Conservation (phyloP, 2,113 vertebrate species). For the Ifrita kowaldi region DNA sequence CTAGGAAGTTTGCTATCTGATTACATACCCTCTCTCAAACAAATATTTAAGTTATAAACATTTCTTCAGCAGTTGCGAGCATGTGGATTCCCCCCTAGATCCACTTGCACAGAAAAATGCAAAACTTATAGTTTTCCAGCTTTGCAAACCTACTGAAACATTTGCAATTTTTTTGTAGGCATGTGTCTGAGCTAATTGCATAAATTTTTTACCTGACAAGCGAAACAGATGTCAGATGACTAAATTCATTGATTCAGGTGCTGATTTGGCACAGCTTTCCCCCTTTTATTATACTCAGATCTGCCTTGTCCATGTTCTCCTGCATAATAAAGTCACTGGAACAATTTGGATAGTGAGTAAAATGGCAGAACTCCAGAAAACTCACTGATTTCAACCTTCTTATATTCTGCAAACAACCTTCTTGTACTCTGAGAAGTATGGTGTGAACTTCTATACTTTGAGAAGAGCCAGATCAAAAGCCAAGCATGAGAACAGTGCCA, state of each 20-base stretch:
- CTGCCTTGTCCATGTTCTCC: not conserved
- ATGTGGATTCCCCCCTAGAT: not conserved
- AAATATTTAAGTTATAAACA: not conserved
- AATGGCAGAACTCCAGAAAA: slow-evolving; percentile 20
- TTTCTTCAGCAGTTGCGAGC: not conserved
- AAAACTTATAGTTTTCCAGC: not conserved
- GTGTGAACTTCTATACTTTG: not conserved
- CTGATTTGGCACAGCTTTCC: not conserved
- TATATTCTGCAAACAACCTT: not conserved
- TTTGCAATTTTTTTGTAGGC: not conserved
- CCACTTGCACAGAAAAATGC: not conserved
- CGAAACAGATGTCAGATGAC: not conserved
- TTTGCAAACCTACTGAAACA: not conserved
- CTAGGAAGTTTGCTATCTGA: not conserved
- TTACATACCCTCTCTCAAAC: not conserved
- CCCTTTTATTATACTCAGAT: not conserved
- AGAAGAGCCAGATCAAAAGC: not conserved
- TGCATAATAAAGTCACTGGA: not conserved
- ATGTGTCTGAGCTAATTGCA: not conserved
- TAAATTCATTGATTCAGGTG: not conserved
- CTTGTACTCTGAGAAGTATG: not conserved
- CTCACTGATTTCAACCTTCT: not conserved
- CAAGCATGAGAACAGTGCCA: not conserved
- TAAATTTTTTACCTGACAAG: not conserved
- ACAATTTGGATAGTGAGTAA: not conserved